Percentiles rank a stretch among this genome's conserved stretches.
These are phyloP conservation scores for Parthenolecanium corni DNA, from an alignment of 2,888 invertebrate species.

Conservation along the genomic window DNA sequence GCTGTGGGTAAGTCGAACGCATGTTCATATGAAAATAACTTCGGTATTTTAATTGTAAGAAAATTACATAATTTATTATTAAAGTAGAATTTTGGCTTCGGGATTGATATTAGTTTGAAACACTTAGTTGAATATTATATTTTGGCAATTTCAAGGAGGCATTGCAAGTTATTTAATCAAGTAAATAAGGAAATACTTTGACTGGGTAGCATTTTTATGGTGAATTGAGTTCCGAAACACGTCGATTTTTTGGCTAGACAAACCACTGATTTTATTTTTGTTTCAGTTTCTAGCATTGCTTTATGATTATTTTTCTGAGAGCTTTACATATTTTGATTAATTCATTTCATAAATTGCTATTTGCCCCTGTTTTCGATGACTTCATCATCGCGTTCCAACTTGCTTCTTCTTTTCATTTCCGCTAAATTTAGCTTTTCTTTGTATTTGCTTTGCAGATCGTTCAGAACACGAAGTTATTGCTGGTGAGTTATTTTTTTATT, in stretches of 20 bases:
- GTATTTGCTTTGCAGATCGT: constrained; percentile 18
- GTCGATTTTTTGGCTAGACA: too few relatives aligned
- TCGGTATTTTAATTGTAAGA: background rate
- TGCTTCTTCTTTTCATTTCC: background rate
- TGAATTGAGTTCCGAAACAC: too few relatives aligned
- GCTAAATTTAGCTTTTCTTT: constrained; percentile 11
- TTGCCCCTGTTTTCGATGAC: too few relatives aligned
- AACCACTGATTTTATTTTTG: too few relatives aligned
- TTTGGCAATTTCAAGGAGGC: background rate
- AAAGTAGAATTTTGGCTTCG: background rate
- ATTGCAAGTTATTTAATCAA: too few relatives aligned
- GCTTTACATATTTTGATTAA: too few relatives aligned
- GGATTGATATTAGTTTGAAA: background rate
- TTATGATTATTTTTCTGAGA: too few relatives aligned
- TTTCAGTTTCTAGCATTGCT: too few relatives aligned
- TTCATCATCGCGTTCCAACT: too few relatives aligned
- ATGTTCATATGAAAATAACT: background rate
- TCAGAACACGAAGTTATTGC: background rate
- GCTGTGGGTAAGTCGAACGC: constrained; percentile 11
- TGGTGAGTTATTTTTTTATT: background rate
- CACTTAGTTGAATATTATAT: background rate
- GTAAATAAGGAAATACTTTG: too few relatives aligned
- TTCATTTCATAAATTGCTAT: too few relatives aligned
- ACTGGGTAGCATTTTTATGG: too few relatives aligned
- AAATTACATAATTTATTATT: background rate